Evolutionary conservation across 2,113 vertebrate genomes (phyloP).

Genomic region (Crotalus horridus): DNA sequence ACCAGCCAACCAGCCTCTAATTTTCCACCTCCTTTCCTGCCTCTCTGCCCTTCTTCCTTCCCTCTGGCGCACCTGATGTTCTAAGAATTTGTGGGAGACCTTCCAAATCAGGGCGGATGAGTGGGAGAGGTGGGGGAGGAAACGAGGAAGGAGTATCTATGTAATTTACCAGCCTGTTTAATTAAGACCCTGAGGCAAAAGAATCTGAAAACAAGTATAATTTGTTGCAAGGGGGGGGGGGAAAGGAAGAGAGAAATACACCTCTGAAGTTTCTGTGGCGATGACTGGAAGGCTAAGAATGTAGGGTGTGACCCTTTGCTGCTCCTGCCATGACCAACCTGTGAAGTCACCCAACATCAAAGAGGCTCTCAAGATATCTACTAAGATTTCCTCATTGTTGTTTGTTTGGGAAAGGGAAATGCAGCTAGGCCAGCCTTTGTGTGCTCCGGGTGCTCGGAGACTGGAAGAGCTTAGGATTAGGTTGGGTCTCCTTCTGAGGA

Average conservation of each 20-base stretch:
- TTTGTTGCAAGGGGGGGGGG: background rate
- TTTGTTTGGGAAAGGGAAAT: slow-evolving; percentile 44
- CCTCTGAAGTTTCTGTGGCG: background rate
- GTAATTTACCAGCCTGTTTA: slow-evolving; percentile 54
- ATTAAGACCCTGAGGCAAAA: slow-evolving; percentile 50
- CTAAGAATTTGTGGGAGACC: slow-evolving; percentile 18
- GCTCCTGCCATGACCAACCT: slow-evolving; percentile 46
- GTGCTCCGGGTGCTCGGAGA: slow-evolving; percentile 15
- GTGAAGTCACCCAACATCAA: slow-evolving; percentile 48
- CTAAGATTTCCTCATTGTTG: slow-evolving; percentile 28
- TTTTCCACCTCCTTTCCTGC: background rate
- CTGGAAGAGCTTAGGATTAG: slow-evolving; percentile 26
- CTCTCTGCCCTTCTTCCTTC: background rate
- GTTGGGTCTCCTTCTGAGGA: no score
- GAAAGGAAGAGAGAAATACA: background rate
- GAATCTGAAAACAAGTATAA: slow-evolving; percentile 42
- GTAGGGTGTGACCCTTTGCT: slow-evolving; percentile 38
- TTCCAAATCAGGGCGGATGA: slow-evolving; percentile 26
- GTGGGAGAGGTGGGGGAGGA: background rate
- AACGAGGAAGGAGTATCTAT: slow-evolving; percentile 39
- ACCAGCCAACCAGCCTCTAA: background rate
- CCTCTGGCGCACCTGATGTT: background rate
- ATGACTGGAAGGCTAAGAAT: slow-evolving; percentile 30
- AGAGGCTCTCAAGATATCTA: slow-evolving; percentile 40
- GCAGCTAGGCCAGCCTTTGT: slow-evolving; percentile 45